These are phyloP conservation scores for Isurus oxyrinchus DNA, from an alignment of 2,113 vertebrate species.

Conservation along the genomic window DNA sequence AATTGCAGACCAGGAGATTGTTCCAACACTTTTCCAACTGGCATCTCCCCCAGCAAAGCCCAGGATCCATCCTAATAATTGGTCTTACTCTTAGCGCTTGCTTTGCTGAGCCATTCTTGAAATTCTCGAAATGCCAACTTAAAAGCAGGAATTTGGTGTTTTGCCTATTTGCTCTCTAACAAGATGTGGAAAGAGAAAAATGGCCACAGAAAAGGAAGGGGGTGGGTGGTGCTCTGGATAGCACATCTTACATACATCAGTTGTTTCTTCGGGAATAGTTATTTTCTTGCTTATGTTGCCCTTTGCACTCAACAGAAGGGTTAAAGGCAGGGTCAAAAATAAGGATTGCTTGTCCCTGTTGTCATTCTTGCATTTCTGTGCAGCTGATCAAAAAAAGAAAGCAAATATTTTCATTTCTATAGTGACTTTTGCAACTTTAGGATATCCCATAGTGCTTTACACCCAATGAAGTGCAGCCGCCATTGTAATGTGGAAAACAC, in stretches of 20 bases:
- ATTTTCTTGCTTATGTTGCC: too few relatives aligned
- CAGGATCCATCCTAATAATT: too few relatives aligned
- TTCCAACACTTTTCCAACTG: background rate
- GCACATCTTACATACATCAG: too few relatives aligned
- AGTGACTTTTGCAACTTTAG: background rate
- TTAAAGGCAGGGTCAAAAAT: background rate
- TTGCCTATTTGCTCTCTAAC: too few relatives aligned
- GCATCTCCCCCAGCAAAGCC: background rate
- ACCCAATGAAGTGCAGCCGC: background rate
- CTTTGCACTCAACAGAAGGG: too few relatives aligned
- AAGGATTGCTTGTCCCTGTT: background rate
- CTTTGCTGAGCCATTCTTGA: background rate
- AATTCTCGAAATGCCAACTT: background rate
- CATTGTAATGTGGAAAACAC: background rate
- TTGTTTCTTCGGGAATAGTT: too few relatives aligned
- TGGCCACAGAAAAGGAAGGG: too few relatives aligned
- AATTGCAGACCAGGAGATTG: background rate
- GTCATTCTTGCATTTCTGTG: background rate
- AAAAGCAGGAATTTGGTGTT: background rate
- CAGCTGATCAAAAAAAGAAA: background rate
- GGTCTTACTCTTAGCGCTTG: background rate
- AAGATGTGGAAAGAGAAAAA: too few relatives aligned
- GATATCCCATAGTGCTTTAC: background rate
- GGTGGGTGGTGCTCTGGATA: too few relatives aligned
- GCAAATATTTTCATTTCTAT: background rate